Percentiles rank a stretch among this genome's conserved stretches.
phyloP scores from a whole-genome alignment of 2,888 invertebrate genomes.

The Autographa pulchrina region DNA sequence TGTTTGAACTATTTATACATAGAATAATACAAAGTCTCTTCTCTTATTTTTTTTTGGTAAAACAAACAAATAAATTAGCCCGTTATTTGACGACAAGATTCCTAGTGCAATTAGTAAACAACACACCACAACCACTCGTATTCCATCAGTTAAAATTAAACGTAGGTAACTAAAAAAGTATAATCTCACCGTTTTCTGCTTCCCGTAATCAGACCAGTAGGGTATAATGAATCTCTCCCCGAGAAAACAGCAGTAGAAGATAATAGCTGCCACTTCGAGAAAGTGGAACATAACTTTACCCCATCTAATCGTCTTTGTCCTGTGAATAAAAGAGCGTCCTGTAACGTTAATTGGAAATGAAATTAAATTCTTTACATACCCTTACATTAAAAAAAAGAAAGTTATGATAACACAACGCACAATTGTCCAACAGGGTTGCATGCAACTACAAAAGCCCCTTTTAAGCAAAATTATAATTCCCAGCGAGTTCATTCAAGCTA shows the following conservation, averaged over 20 bases:
- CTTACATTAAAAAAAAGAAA: too few relatives aligned
- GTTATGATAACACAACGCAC: too few relatives aligned
- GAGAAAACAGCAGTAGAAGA: slow-evolving; percentile 95
- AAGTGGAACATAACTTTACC: slow-evolving; percentile 91
- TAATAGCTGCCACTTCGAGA: slow-evolving; percentile 93
- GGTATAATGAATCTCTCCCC: slow-evolving; percentile 94
- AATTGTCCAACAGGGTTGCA: too few relatives aligned
- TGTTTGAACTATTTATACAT: background rate
- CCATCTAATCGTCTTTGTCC: slow-evolving; percentile 93
- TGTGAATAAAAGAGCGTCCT: slow-evolving; percentile 65
- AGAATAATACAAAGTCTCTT: background rate
- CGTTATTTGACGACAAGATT: background rate
- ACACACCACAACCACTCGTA: background rate
- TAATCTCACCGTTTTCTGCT: slow-evolving; percentile 75
- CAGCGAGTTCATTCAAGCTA: too few relatives aligned
- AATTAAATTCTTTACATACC: too few relatives aligned
- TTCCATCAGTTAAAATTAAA: background rate
- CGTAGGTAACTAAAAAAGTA: slow-evolving; percentile 14
- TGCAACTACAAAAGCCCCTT: too few relatives aligned
- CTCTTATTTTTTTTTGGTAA: too few relatives aligned
- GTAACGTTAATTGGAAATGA: too few relatives aligned
- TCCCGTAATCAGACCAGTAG: slow-evolving; percentile 91
- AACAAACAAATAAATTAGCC: background rate
- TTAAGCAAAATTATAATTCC: too few relatives aligned
- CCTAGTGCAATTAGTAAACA: background rate